Conservation (phyloP, 2,888 invertebrate genomes). For the Lycophotia porphyrea region DNA sequence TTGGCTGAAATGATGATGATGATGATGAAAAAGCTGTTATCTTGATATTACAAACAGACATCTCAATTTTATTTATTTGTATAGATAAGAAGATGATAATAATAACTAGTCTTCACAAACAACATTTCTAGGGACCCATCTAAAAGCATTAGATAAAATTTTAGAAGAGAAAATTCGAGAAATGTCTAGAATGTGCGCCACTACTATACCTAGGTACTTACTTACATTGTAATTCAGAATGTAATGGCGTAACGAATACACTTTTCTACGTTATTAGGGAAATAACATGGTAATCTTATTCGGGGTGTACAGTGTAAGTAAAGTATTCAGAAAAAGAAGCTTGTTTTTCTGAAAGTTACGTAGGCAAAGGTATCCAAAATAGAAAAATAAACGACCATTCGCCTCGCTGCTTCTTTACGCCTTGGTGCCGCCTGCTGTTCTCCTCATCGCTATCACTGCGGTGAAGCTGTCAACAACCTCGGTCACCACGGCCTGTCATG, state of each 20-base stretch:
- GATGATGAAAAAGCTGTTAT: too few relatives aligned
- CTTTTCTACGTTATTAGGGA: not conserved
- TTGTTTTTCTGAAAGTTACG: conserved; percentile 4
- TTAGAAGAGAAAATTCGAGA: not conserved
- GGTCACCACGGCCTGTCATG: too few relatives aligned
- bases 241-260: not conserved
- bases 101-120: not conserved
- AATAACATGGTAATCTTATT: conserved; percentile 10
- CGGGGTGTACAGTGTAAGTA: not conserved
- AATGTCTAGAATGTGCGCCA: not conserved
- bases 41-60: too few relatives aligned
- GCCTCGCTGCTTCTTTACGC: too few relatives aligned
- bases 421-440: too few relatives aligned
- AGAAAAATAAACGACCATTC: too few relatives aligned
- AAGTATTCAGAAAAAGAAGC: conserved; percentile 1
- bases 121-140: not conserved
- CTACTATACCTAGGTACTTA: not conserved
- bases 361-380: conserved; percentile 10
- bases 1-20: too few relatives aligned
- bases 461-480: too few relatives aligned
- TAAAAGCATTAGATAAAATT: not conserved
- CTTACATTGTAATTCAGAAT: conserved; percentile 6
- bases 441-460: too few relatives aligned
- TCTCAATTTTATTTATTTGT: too few relatives aligned
- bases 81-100: too few relatives aligned